Evolutionary conservation across 2,888 invertebrate species (phyloP).

Genomic region (Cheilosia variabilis): DNA sequence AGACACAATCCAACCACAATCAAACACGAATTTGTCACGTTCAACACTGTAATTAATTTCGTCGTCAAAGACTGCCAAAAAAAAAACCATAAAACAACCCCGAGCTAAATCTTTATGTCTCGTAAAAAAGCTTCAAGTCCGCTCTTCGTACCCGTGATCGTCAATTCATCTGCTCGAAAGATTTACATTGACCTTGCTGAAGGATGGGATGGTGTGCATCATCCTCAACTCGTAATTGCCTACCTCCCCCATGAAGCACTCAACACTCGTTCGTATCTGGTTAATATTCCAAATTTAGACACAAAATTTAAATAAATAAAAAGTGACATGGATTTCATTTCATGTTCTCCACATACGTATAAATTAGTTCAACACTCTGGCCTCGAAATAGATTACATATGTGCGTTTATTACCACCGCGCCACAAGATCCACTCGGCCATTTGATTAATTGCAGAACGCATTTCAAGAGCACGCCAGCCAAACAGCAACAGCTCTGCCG

Average conservation of each 20-base stretch:
- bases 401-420: constrained; percentile 61
- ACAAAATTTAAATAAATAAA: constrained; percentile 59
- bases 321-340: constrained; percentile 53
- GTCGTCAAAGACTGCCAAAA: constrained; percentile 8
- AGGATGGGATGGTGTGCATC: background rate
- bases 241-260: constrained; percentile 5
- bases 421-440: constrained; percentile 43
- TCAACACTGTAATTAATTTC: constrained; percentile 49
- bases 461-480: constrained; percentile 69
- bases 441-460: constrained; percentile 72
- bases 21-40: constrained; percentile 57
- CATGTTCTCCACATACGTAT: constrained; percentile 28
- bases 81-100: constrained; percentile 22
- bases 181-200: constrained; percentile 65
- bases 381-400: constrained; percentile 62
- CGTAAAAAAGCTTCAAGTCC: constrained; percentile 3
- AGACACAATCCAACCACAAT: too few species aligned
- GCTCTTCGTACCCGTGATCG: constrained; percentile 7
- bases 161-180: constrained; percentile 19
- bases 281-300: constrained; percentile 47
- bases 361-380: constrained; percentile 61
- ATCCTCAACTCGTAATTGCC: background rate
- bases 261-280: background rate
- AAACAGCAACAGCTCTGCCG: background rate
- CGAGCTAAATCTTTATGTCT: background rate